Conservation (phyloP, 2,888 invertebrate genomes). For the Cyclophora albipunctata region DNA sequence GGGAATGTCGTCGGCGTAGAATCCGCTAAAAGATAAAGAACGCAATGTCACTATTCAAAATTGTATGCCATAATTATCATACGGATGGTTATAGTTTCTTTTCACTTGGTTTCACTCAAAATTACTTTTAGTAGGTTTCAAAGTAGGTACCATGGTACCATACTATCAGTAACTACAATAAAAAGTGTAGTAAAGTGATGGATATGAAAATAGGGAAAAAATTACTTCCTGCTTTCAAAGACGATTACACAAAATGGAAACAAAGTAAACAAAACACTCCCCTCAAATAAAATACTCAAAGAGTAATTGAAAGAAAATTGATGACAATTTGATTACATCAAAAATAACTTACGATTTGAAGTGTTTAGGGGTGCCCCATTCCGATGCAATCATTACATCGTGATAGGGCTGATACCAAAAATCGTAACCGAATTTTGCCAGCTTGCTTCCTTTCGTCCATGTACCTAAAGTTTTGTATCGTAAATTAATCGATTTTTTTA, state of each 20-base stretch:
- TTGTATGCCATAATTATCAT: neutral
- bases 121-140: too few species aligned
- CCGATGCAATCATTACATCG: slow-evolving; percentile 91
- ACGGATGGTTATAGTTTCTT: too few species aligned
- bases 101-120: too few species aligned
- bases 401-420: slow-evolving; percentile 98
- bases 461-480: slow-evolving; percentile 63
- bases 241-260: too few species aligned
- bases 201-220: too few species aligned
- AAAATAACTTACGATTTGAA: slow-evolving; percentile 78
- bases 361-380: slow-evolving; percentile 93
- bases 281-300: slow-evolving; percentile 10
- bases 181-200: too few species aligned
- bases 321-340: slow-evolving; percentile 15
- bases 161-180: too few species aligned
- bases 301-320: slow-evolving; percentile 6
- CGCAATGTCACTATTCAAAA: neutral
- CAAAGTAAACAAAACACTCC: slow-evolving; percentile 3
- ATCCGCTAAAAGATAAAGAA: slow-evolving; percentile 60
- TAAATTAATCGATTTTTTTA: slow-evolving; percentile 5
- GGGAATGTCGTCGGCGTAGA: slow-evolving; percentile 60
- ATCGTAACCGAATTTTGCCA: slow-evolving; percentile 91
- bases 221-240: too few species aligned
- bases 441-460: slow-evolving; percentile 82
- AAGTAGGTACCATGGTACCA: too few species aligned